Evolutionary conservation across 2,888 invertebrate genomes (phyloP).

Genomic region (Volucella inflata): DNA sequence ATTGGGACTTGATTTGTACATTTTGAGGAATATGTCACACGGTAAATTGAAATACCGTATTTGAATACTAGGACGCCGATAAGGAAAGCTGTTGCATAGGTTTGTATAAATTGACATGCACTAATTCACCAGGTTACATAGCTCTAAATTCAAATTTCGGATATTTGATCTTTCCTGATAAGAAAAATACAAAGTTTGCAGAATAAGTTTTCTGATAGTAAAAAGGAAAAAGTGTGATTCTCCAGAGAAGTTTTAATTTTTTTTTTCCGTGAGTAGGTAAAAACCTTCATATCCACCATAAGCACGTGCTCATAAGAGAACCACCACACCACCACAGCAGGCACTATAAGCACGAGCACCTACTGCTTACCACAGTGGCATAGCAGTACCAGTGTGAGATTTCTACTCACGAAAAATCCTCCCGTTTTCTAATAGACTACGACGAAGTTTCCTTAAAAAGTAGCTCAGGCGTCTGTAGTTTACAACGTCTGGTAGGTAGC

Average conservation of each 20-base stretch:
- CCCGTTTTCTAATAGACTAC: no score
- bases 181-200: not conserved
- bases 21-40: not conserved
- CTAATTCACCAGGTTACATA: not conserved
- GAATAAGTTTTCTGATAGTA: not conserved
- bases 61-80: not conserved
- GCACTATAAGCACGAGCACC: no score
- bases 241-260: not conserved
- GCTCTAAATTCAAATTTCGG: not conserved
- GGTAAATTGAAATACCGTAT: not conserved
- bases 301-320: no score
- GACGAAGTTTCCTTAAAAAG: no score
- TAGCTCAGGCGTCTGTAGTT: no score
- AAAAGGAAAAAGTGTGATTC: not conserved
- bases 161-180: not conserved
- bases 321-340: no score
- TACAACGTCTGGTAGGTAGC: no score
- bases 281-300: no score
- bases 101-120: slow-evolving; percentile 4
- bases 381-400: no score
- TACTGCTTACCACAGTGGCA: no score
- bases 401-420: no score
- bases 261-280: no score
- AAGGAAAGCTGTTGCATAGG: slow-evolving; percentile 9
- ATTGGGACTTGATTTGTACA: not conserved